These are phyloP conservation scores for Chamaetylas fuelleborni DNA, from an alignment of 2,113 vertebrate species.

Conservation along the genomic window DNA sequence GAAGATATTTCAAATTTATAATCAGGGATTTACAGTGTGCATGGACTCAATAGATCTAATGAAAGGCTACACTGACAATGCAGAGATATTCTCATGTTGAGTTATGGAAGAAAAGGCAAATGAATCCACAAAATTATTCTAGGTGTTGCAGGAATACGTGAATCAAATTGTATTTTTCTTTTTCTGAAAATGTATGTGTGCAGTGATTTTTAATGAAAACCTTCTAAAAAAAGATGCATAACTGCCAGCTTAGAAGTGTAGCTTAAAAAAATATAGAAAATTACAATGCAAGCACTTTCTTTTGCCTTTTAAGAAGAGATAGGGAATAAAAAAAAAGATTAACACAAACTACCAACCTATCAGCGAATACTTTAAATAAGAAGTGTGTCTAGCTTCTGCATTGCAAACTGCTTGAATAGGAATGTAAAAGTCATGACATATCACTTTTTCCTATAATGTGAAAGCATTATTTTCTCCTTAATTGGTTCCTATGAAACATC, in stretches of 20 bases:
- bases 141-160: neutral
- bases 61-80: conserved; percentile 15
- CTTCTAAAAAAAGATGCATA: neutral
- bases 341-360: neutral
- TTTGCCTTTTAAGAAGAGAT: conserved; percentile 11
- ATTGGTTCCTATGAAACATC: conserved; percentile 33
- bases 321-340: conserved; percentile 17
- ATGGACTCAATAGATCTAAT: conserved; percentile 7
- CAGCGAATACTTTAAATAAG: neutral
- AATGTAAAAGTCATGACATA: conserved; percentile 18
- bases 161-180: neutral
- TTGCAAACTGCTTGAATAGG: conserved; percentile 17
- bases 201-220: conserved; percentile 36
- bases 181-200: conserved; percentile 3
- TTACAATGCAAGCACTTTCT: conserved; percentile 25
- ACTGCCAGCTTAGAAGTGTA: neutral
- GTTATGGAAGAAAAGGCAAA: neutral
- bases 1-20: conserved; percentile 52
- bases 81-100: neutral
- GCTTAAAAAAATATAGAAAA: neutral
- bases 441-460: neutral
- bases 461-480: conserved; percentile 18
- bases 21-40: neutral
- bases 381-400: neutral
- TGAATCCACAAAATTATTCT: neutral